These are phyloP conservation scores for Babylonia areolata DNA, from an alignment of 1,140 invertebrate species.

Conservation along the genomic window DNA sequence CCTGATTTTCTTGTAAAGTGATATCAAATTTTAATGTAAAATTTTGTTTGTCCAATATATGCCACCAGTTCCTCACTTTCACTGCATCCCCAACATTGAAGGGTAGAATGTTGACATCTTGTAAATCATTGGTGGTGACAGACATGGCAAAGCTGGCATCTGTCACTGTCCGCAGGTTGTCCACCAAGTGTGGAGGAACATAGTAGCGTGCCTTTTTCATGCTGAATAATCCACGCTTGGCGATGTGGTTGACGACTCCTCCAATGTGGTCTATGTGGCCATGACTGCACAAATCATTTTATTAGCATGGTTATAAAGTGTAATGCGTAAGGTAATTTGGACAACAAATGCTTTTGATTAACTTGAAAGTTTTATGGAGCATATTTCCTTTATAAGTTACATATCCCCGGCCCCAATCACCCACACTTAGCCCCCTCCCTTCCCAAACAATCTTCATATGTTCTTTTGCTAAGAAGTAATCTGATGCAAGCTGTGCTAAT, in stretches of 20 bases:
- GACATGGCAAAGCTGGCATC: constrained; percentile 46
- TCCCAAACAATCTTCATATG: no score
- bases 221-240: constrained; percentile 55
- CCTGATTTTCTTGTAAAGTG: no score
- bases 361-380: no score
- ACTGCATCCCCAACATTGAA: constrained; percentile 46
- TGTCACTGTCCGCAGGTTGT: constrained; percentile 45
- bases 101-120: constrained; percentile 48
- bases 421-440: background rate
- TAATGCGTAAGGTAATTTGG: background rate
- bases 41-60: no score
- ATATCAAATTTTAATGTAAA: no score
- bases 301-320: background rate
- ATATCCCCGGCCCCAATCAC: background rate
- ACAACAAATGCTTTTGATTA: background rate
- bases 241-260: constrained; percentile 59
- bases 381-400: background rate
- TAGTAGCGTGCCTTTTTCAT: constrained; percentile 58
- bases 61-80: no score
- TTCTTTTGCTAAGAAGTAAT: no score
- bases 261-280: constrained; percentile 69
- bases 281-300: constrained; percentile 54
- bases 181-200: constrained; percentile 56
- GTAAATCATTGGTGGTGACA: constrained; percentile 42
- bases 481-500: no score